Base-by-base conservation (phyloP, 2,113 vertebrate genomes). In the Tichodroma muraria region DNA sequence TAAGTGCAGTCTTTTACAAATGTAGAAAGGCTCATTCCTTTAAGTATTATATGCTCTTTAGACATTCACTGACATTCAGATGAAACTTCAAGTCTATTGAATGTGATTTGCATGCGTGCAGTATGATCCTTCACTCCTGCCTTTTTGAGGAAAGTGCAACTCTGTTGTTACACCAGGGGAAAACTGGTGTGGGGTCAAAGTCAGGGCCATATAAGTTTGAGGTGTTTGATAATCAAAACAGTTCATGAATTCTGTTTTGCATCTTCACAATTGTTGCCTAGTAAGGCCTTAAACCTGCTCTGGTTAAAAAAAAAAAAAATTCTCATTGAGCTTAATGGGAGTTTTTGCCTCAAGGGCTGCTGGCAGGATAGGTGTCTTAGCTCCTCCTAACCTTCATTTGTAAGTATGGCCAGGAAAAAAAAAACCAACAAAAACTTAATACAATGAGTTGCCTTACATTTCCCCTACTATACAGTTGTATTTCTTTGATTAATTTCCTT, bases 241-340 rank as follows among this genome's bases (percentile, higher is more conserved):
- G 70, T 65, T 87, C 80, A 89, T 94, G 52, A 80, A 85, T 94
- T 94, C 71, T 3, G 81, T 94, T 91, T 89, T 84, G 82, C 72
- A 66, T 85, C 88, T 93, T 97, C 92, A 93, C 60, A 68, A 87
- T 64, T 92, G 72, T 88, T 96, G 91, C 90, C 95, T 96, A 76
- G 68, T 86, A 93, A 88, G 94, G 85, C 93, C 96, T 96, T 96
- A 96, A 97, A 95, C 93, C 94, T 96, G 91, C 94, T 73, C 92
- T 93, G 91, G 69, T 88, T 92, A n/a, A 89, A 88, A 92, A 47
- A 44, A 54, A 44, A 50, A 44, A 45, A 45, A 45, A 87, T 73
- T 96, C 96, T 78, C 95, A 86, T 96, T 97, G 77, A 93, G 14
- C 31, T 76, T 56, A 88, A 96, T 96, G 95, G 85, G 96, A 93